Conservation (phyloP, 2,113 vertebrate genomes). For the Chaetura pelagica region DNA sequence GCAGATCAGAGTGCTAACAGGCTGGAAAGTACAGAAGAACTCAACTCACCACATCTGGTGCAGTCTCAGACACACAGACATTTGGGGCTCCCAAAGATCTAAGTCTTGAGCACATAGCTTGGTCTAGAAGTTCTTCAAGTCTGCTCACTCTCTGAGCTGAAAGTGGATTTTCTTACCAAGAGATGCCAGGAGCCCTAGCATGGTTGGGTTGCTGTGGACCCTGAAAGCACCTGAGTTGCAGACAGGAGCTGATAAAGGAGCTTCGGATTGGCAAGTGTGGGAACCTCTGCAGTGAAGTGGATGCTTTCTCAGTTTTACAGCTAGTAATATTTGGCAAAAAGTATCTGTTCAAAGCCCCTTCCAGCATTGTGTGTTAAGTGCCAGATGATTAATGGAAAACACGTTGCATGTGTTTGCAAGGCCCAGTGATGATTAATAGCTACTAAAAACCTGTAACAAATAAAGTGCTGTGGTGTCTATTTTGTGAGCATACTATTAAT, state of each 20-base stretch:
- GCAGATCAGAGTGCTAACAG: accelerated
- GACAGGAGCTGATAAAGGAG: neutral
- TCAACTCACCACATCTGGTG: neutral
- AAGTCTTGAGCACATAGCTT: neutral
- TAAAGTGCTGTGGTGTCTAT: neutral
- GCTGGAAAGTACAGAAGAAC: neutral
- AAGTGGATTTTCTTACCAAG: neutral
- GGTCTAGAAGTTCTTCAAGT: neutral
- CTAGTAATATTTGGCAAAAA: neutral
- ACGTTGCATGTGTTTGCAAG: neutral
- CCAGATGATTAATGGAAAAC: conserved; percentile 15
- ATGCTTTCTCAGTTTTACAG: neutral
- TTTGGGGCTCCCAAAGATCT: neutral
- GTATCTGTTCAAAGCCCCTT: neutral
- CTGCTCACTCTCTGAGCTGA: neutral
- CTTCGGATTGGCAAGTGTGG: neutral
- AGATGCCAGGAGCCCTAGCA: neutral
- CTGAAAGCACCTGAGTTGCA: neutral
- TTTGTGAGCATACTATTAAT: neutral
- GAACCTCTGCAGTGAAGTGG: neutral
- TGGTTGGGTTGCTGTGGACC: neutral
- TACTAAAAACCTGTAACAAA: neutral
- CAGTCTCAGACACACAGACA: neutral
- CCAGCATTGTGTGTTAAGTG: neutral
- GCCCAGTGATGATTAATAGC: neutral